A percentile compares a stretch with the other conserved stretches of the same genome.
Conservation (phyloP, 2,797 vertebrate species). For the Ceryle rudis region DNA sequence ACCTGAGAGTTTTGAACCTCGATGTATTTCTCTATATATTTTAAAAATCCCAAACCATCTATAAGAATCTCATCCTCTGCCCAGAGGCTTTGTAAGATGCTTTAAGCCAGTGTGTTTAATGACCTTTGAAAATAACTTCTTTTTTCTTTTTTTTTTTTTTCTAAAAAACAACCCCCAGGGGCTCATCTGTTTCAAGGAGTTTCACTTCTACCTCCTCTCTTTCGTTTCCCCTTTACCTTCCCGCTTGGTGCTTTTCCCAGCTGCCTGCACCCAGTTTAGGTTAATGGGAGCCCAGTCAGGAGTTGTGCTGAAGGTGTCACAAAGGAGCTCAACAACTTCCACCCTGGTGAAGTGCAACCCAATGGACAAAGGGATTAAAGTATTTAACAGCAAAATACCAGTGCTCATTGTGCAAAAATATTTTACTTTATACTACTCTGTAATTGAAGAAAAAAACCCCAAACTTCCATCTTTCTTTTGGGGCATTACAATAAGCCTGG, state of each 20-base stretch:
- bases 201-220: conserved; percentile 71
- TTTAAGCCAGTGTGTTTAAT: neutral
- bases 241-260: conserved; percentile 15
- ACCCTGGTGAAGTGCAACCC: conserved; percentile 19
- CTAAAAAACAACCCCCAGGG: neutral
- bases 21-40: neutral
- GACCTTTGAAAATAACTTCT: neutral
- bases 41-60: fast-evolving
- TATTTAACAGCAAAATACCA: conserved; percentile 50
- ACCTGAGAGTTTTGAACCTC: neutral
- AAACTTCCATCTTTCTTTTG: conserved; percentile 49
- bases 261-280: neutral
- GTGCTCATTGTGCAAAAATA: neutral
- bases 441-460: neutral
- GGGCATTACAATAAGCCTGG: conserved; percentile 29
- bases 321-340: conserved; percentile 35
- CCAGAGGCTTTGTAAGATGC: neutral
- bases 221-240: conserved; percentile 72
- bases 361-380: conserved; percentile 45
- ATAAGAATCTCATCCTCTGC: neutral
- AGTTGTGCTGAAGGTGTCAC: conserved; percentile 16
- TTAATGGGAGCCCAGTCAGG: conserved; percentile 31
- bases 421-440: conserved; percentile 20
- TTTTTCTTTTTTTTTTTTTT: neutral
- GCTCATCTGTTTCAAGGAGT: conserved; percentile 39